Base-by-base conservation (phyloP, 1,140 invertebrate genomes). In the Saxidomus purpurata region DNA sequence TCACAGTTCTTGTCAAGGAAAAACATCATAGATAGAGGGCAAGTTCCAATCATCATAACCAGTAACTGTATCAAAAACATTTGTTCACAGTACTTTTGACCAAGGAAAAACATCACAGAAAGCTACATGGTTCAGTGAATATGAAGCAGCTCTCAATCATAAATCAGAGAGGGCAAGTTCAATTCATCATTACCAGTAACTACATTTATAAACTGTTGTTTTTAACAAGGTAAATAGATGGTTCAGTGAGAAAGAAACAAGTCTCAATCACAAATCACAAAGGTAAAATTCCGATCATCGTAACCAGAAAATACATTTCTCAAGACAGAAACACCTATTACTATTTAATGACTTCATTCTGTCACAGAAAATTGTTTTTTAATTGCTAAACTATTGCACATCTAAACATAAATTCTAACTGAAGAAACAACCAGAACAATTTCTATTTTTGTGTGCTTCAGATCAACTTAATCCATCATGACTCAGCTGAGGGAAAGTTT, bases 31-130 rank as follows among this genome's bases (percentile, higher is more conserved):
- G 11, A 22, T 63, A 43, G 82, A 85, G 82, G 82, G 82, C 82
- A 85, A 71, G 82, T 85, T 85, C 82, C 82, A 85, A 36, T 85
- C 82, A 85, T 71, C 82, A 85, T 71, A 34, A 67, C 82, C 36
- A 67, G n/a, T n/a, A n/a, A n/a, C n/a, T n/a, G n/a, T n/a, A n/a
- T n/a, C n/a, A n/a, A n/a, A n/a, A n/a, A n/a, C n/a, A n/a, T n/a
- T n/a, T n/a, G n/a, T n/a, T n/a, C n/a, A n/a, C n/a, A n/a, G n/a
- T n/a, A n/a, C n/a, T n/a, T n/a, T n/a, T n/a, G n/a, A n/a, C n/a
- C n/a, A n/a, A n/a, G n/a, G n/a, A n/a, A n/a, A n/a, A 19, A 38
- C 15, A 28, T 28, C 31, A 47, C 2, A 40, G 11, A 22, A 63
- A 43, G 82, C 71, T 63, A 63, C 36, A 34, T 36, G 28, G 80